A percentile compares a stretch with the other conserved stretches of the same genome.
Conservation (phyloP, 2,888 invertebrate species). For the Ceraclea dissimilis region DNA sequence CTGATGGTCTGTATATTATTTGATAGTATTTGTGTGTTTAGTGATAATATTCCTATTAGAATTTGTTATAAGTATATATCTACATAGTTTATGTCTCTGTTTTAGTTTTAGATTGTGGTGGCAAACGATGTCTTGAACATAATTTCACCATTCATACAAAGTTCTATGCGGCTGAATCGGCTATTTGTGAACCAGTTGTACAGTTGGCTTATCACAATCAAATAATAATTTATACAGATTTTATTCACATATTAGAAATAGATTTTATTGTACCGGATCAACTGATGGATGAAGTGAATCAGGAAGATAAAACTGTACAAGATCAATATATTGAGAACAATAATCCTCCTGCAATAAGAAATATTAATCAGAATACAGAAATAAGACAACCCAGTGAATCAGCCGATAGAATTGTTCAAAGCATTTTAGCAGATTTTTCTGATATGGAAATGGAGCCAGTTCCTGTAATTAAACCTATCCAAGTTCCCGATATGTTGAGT, state of each 20-base stretch:
- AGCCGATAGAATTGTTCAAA: conserved; percentile 49
- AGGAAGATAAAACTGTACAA: conserved; percentile 27
- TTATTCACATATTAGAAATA: conserved; percentile 70
- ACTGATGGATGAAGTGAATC: conserved; percentile 33
- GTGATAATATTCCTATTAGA: background rate
- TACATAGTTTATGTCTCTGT: conserved; percentile 5
- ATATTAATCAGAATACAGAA: conserved; percentile 2
- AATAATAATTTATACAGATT: conserved; percentile 79
- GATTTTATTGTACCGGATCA: conserved; percentile 46
- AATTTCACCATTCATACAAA: conserved; percentile 89
- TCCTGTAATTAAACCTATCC: conserved; percentile 40
- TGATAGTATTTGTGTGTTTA: background rate
- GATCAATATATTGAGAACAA: conserved; percentile 9
- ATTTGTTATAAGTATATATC: background rate
- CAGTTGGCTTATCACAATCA: conserved; percentile 64
- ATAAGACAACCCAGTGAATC: conserved; percentile 32
- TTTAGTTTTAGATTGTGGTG: conserved; percentile 50
- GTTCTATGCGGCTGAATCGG: conserved; percentile 82
- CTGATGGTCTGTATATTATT: conserved; percentile 36
- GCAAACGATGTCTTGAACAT: conserved; percentile 75
- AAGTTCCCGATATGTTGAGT: conserved; percentile 42
- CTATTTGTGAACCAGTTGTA: conserved; percentile 63
- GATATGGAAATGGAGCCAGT: conserved; percentile 52
- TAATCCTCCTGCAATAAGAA: background rate
- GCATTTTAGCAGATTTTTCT: conserved; percentile 56